Evolutionary conservation across 1,140 invertebrate species (phyloP).

Genomic region (Dendrolimus kikuchii): DNA sequence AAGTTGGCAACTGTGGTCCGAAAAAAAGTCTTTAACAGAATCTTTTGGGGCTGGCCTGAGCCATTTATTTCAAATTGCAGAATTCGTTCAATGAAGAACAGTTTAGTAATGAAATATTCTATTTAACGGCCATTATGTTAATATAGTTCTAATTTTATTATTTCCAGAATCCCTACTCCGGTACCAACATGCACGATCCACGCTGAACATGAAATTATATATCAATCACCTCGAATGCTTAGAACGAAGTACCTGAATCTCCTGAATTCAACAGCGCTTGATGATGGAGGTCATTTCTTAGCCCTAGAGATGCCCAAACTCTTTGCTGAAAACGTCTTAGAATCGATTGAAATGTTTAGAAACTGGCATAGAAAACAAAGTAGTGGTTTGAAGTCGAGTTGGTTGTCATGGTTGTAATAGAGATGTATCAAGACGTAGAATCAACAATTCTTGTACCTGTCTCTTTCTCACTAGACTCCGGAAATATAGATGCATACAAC

Average conservation of each 20-base stretch:
- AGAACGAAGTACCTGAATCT: conserved; percentile 73
- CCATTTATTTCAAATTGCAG: too few relatives aligned
- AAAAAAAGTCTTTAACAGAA: too few relatives aligned
- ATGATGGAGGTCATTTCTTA: conserved; percentile 85
- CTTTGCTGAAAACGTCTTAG: conserved; percentile 74
- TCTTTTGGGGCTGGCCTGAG: too few relatives aligned
- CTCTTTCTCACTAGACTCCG: too few relatives aligned
- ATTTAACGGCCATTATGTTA: too few relatives aligned
- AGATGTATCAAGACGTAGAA: too few relatives aligned
- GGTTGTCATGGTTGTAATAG: too few relatives aligned
- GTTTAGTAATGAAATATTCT: too few relatives aligned
- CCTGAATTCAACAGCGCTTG: conserved; percentile 72
- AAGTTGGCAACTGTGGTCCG: too few relatives aligned
- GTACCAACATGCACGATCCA: conserved; percentile 75
- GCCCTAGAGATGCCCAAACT: conserved; percentile 82
- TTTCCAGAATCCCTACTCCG: conserved; percentile 69
- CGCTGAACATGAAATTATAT: conserved; percentile 76
- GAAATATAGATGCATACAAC: too few relatives aligned
- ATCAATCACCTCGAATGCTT: conserved; percentile 68
- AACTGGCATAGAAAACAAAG: conserved; percentile 5
- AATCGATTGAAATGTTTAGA: conserved; percentile 20
- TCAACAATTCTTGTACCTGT: too few relatives aligned
- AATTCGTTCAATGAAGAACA: too few relatives aligned
- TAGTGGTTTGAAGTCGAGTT: background rate
- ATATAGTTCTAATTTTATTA: conserved; percentile 8